These are phyloP conservation scores for Colletes latitarsis DNA, from an alignment of 1,140 invertebrate species.

Conservation along the genomic window DNA sequence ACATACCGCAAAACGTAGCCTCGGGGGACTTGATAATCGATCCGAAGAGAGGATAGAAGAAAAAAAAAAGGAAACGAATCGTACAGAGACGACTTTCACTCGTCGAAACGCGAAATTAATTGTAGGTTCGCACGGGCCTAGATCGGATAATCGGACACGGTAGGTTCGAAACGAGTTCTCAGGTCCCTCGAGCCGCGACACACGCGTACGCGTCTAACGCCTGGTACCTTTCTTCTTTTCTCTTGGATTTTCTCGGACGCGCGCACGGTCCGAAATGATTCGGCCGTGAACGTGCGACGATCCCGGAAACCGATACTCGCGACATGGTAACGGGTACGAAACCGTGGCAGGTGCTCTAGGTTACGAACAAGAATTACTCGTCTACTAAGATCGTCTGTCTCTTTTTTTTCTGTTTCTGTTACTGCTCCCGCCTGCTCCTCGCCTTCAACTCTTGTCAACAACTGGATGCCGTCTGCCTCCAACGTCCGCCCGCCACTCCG, in stretches of 20 bases:
- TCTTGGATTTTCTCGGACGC: constrained; percentile 2
- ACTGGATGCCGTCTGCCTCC: constrained; percentile 81
- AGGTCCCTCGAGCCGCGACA: constrained; percentile 36
- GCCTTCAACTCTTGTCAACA: constrained; percentile 81
- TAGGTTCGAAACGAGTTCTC: neutral
- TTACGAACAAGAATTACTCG: constrained; percentile 72
- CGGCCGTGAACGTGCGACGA: constrained; percentile 16
- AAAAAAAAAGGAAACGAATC: neutral
- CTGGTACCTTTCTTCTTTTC: neutral
- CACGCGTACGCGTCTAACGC: constrained; percentile 9
- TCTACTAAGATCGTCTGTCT: constrained; percentile 81
- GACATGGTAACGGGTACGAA: constrained; percentile 18
- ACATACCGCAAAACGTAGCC: constrained; percentile 31
- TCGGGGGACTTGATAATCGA: constrained; percentile 39
- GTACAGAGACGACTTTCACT: neutral
- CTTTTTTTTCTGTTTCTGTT: constrained; percentile 81
- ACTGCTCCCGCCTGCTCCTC: constrained; percentile 81
- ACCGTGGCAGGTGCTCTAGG: constrained; percentile 56
- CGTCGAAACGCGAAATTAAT: neutral
- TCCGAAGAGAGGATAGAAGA: neutral
- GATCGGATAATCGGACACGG: neutral
- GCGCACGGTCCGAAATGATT: neutral
- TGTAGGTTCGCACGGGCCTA: neutral
- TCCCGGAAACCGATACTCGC: constrained; percentile 22
- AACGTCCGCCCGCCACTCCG: constrained; percentile 80